phyloP scores from a whole-genome alignment of 2,888 invertebrate species.

The Esperia sulphurella region DNA sequence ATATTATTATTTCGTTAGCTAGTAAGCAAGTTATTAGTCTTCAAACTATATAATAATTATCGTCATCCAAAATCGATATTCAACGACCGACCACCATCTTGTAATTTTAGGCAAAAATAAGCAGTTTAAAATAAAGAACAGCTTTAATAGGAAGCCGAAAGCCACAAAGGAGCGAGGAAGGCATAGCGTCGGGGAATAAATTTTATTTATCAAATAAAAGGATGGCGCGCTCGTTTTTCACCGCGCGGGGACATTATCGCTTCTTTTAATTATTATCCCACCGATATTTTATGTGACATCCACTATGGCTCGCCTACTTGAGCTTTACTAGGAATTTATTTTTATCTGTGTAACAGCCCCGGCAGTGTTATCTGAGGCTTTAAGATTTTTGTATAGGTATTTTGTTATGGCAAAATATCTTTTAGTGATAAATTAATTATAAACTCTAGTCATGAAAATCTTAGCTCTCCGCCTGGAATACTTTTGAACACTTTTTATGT shows the following conservation, averaged over 20 bases:
- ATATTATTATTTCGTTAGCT: no score
- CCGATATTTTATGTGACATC: conserved; percentile 67
- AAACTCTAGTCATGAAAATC: no score
- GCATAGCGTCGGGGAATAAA: conserved; percentile 65
- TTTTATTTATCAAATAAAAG: conserved; percentile 80
- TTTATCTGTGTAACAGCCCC: neutral
- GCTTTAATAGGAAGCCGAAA: conserved; percentile 50
- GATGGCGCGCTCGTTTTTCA: conserved; percentile 76
- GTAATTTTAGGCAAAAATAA: neutral
- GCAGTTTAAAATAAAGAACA: conserved; percentile 33
- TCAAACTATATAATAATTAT: neutral
- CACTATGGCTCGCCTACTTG: conserved; percentile 26
- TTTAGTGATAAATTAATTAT: no score
- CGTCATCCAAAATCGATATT: neutral
- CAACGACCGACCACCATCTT: neutral
- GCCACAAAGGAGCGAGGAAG: conserved; percentile 54
- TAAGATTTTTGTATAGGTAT: no score
- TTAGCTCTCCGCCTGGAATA: no score
- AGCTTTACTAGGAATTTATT: neutral
- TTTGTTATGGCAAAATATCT: no score
- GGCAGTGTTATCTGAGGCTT: no score
- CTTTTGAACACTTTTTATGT: no score
- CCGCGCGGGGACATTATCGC: conserved; percentile 75
- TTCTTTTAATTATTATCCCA: conserved; percentile 78
- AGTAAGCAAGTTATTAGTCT: no score